Evolutionary conservation across 1,140 invertebrate genomes (phyloP), one percentile per base, ranked within the genome.

Genomic region (Drosophila burlai): DNA sequence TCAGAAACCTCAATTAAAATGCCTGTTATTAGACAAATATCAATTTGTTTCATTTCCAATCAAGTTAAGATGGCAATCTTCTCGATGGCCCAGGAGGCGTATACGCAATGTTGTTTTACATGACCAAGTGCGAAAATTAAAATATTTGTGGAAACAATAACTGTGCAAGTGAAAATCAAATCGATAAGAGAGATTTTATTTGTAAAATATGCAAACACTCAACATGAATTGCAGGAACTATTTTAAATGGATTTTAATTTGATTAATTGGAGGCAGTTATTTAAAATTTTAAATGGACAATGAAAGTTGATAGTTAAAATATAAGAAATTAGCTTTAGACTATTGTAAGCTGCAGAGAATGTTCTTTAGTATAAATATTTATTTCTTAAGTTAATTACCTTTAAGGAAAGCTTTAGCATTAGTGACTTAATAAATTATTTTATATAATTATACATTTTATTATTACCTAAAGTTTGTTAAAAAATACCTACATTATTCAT

Each of bases 21-120:
- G 72, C 65, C 59, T 77, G 43, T 77, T 76, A 89, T 87, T 78
- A 59, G 77, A 74, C 80, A 77, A 83, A 87, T 87, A 83, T 71
- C 68, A 87, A 87, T 89, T 87, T 81, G 77, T 68, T 77, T 68
- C 57, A 47, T 46, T 68, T 68, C 24, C 57, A 66, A 67, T 77
- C 69, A 72, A 60, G 52, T 60, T 59, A 60, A 72, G 52, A 73
- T 50, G 52, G 11, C 43, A 46, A 57, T 38, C 43, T 46, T 11
- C 26, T 31, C 31, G 34, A 49, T 40, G 54, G 29, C 36, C 66
- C 67, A 45, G 15, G 24, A 29, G 66, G 65, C 50, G 66, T 69
- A 58, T 58, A 38, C 65, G 36, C 29, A 73, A 60, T 73, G 16
- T 60, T 60, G 52, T 16, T 38, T 31, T 73, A 34, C 26, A 38